Conservation (phyloP, 1,140 invertebrate genomes). For the Solen grandis region DNA sequence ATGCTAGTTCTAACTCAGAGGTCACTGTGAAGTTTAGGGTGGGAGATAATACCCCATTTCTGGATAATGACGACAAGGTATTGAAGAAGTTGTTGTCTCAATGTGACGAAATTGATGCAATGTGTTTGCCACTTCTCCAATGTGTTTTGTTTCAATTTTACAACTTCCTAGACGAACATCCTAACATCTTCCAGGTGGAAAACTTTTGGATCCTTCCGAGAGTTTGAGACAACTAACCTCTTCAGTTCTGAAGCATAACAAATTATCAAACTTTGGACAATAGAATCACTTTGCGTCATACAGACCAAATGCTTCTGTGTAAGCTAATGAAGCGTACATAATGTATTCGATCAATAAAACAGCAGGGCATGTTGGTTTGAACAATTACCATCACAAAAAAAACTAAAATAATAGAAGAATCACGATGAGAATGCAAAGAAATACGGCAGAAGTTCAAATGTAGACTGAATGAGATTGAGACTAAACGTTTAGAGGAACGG, state of each 20-base stretch:
- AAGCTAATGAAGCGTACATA: slow-evolving; percentile 37
- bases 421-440: slow-evolving; percentile 28
- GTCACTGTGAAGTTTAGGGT: background rate
- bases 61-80: background rate
- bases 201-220: slow-evolving; percentile 13
- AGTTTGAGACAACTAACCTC: slow-evolving; percentile 24
- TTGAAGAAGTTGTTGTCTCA: background rate
- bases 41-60: slow-evolving; percentile 7
- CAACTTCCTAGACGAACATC: background rate
- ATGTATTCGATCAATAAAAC: too few species aligned
- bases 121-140: slow-evolving; percentile 2
- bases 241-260: slow-evolving; percentile 35
- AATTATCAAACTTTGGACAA: slow-evolving; percentile 39
- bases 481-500: slow-evolving; percentile 25
- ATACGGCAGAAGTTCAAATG: slow-evolving; percentile 36
- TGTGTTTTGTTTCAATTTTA: background rate
- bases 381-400: slow-evolving; percentile 1
- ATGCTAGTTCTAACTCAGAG: background rate
- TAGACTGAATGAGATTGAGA: slow-evolving; percentile 43
- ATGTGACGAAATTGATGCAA: slow-evolving; percentile 19
- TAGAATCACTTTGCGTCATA: slow-evolving; percentile 14
- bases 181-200: background rate
- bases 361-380: slow-evolving; percentile 21
- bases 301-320: slow-evolving; percentile 26
- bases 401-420: slow-evolving; percentile 13